These are phyloP conservation scores for Forficula auricularia DNA, from an alignment of 1,140 invertebrate species.

Conservation along the genomic window DNA sequence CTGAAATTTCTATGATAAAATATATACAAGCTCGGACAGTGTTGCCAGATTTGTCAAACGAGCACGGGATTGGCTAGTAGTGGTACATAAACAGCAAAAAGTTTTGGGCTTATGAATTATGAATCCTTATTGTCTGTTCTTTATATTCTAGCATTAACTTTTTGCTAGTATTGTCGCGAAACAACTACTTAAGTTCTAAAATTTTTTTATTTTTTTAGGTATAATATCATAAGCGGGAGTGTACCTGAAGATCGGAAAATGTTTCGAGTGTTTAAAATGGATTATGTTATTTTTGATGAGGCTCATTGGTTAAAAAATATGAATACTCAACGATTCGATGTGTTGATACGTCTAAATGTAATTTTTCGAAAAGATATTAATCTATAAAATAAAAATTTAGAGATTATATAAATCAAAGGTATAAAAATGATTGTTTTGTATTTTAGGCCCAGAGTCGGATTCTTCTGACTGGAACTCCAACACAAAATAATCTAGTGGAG, in stretches of 20 bases:
- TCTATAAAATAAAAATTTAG: constrained; percentile 1
- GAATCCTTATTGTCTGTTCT: too few species aligned
- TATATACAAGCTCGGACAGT: too few species aligned
- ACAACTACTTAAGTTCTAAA: too few species aligned
- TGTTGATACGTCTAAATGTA: constrained; percentile 73
- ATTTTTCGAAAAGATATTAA: constrained; percentile 12
- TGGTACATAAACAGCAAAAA: too few species aligned
- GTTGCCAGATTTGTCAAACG: too few species aligned
- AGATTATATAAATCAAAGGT: background rate
- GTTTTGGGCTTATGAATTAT: too few species aligned
- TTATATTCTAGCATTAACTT: too few species aligned
- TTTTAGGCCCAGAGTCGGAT: constrained; percentile 57
- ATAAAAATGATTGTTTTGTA: constrained; percentile 1
- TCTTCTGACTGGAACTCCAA: constrained; percentile 75
- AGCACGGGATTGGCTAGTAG: too few species aligned
- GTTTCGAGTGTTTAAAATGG: constrained; percentile 71
- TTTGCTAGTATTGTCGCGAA: too few species aligned
- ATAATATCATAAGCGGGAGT: constrained; percentile 54
- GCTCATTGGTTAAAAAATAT: constrained; percentile 97
- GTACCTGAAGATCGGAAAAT: constrained; percentile 76
- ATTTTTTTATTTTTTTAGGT: constrained; percentile 3
- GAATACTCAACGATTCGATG: constrained; percentile 75
- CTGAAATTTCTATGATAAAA: too few species aligned
- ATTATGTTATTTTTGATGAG: constrained; percentile 92
- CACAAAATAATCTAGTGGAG: constrained; percentile 92